Conservation (phyloP, 2,797 vertebrate genomes). For the Echeneis naucrates region DNA sequence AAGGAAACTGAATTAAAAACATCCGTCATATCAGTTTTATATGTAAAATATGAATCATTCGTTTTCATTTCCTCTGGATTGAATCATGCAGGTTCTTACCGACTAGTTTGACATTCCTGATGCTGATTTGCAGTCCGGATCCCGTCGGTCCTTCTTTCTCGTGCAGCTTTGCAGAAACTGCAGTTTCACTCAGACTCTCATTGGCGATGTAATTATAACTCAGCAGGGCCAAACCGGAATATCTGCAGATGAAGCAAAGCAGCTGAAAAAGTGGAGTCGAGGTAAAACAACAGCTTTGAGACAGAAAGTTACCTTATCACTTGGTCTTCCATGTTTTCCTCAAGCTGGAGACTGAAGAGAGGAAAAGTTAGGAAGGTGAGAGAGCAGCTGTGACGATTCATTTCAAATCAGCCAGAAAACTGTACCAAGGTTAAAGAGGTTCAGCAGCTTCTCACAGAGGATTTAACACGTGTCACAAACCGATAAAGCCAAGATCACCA, state of each 20-base stretch:
- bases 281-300: background rate
- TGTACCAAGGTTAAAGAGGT: too few relatives aligned
- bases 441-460: too few relatives aligned
- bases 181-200: conserved; percentile 80
- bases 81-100: conserved; percentile 72
- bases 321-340: background rate
- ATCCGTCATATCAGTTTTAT: too few relatives aligned
- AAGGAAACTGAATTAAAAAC: too few relatives aligned
- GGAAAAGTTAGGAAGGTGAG: accelerated
- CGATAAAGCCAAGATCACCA: too few relatives aligned
- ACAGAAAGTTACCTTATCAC: conserved; percentile 47
- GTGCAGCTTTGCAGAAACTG: conserved; percentile 82
- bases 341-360: conserved; percentile 52
- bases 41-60: too few relatives aligned
- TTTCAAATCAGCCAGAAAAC: background rate
- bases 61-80: background rate
- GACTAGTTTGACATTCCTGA: conserved; percentile 74
- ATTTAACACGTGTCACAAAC: too few relatives aligned
- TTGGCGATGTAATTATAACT: conserved; percentile 85
- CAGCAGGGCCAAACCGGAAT: conserved; percentile 87
- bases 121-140: conserved; percentile 72
- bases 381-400: background rate
- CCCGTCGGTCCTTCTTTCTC: conserved; percentile 67
- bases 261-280: background rate
- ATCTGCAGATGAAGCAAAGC: conserved; percentile 70